Conservation (phyloP, 2,888 invertebrate genomes). For the Diarsia rubi region DNA sequence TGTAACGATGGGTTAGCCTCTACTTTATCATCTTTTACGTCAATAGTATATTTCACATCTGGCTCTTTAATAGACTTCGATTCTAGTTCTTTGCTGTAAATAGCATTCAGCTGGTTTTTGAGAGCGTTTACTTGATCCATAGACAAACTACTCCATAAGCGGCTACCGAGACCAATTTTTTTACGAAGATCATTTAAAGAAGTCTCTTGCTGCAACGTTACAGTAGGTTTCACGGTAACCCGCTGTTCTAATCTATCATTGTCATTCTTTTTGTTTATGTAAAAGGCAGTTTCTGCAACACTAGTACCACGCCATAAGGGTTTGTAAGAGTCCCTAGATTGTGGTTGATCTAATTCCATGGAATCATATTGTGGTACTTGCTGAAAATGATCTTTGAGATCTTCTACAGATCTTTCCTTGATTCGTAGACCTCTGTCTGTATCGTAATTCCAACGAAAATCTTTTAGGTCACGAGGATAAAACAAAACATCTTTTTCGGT, state of each 20-base stretch:
- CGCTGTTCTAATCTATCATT: slow-evolving; percentile 79
- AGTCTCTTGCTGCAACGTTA: slow-evolving; percentile 81
- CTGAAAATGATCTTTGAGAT: slow-evolving; percentile 95
- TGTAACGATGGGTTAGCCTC: slow-evolving; percentile 85
- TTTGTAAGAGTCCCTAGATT: slow-evolving; percentile 93
- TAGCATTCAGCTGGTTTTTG: slow-evolving; percentile 95
- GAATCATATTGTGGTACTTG: slow-evolving; percentile 91
- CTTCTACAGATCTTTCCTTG: slow-evolving; percentile 97
- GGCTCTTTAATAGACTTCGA: slow-evolving; percentile 80
- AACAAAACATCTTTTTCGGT: slow-evolving; percentile 96
- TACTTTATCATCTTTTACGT: slow-evolving; percentile 87
- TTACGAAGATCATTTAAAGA: slow-evolving; percentile 85
- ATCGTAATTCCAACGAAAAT: slow-evolving; percentile 94
- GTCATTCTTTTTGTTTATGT: slow-evolving; percentile 92
- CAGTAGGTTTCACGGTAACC: slow-evolving; percentile 74
- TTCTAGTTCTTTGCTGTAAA: slow-evolving; percentile 93
- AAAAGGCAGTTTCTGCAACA: slow-evolving; percentile 94
- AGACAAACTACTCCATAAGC: slow-evolving; percentile 96
- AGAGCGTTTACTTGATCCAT: slow-evolving; percentile 95
- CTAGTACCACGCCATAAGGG: slow-evolving; percentile 96
- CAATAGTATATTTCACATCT: slow-evolving; percentile 91
- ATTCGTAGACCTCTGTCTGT: slow-evolving; percentile 94
- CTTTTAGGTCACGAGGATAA: slow-evolving; percentile 93
- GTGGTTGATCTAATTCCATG: slow-evolving; percentile 83
- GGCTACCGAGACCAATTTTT: slow-evolving; percentile 93